Conservation (phyloP, 2,113 vertebrate genomes). For the Ctenomys sociabilis region DNA sequence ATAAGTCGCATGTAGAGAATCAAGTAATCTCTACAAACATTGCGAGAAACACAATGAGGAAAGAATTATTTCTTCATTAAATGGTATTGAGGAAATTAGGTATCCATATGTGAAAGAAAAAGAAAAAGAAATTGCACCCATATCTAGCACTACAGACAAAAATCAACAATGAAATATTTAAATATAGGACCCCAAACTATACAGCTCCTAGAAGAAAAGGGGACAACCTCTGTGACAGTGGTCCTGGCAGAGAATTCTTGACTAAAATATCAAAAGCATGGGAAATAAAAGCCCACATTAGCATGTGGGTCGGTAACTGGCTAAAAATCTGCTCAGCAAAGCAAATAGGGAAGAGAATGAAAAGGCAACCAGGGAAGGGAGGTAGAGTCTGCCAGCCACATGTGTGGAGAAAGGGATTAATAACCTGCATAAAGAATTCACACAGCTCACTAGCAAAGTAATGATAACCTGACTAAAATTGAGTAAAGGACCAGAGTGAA, state of each 20-base stretch:
- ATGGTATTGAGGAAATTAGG: background rate
- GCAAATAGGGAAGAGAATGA: background rate
- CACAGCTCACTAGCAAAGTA: background rate
- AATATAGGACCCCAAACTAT: background rate
- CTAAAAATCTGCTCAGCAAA: background rate
- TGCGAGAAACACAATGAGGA: background rate
- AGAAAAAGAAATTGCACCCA: background rate
- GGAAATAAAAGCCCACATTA: background rate
- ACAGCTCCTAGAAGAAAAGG: background rate
- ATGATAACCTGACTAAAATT: background rate
- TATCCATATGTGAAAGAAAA: background rate
- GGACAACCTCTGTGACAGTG: background rate
- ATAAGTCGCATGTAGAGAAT: background rate
- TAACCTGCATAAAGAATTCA: background rate
- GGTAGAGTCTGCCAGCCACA: background rate
- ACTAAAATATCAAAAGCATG: background rate
- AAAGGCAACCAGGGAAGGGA: background rate
- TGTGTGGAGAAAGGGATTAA: background rate
- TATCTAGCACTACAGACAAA: background rate
- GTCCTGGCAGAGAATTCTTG: background rate
- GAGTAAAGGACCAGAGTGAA: background rate
- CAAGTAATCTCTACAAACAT: background rate
- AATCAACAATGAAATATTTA: background rate
- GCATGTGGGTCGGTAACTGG: background rate
- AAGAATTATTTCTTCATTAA: background rate